A percentile compares a stretch with the other conserved stretches of the same genome.
Conservation (phyloP, 30 jellyfish, hydroid and myxozoan genomes). For the Turritopsis dohrnii region DNA sequence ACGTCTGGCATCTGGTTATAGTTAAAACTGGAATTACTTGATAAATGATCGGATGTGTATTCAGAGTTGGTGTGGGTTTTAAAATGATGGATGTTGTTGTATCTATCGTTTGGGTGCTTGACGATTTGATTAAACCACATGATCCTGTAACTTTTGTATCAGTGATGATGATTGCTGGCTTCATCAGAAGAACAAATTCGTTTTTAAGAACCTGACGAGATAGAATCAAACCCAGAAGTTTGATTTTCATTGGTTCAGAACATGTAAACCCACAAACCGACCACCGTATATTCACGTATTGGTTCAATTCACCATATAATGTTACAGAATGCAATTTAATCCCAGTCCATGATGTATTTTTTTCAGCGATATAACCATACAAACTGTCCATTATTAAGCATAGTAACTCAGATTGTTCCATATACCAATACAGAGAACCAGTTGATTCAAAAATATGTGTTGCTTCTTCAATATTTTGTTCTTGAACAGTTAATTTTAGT, state of each 20-base stretch:
- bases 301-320: neutral
- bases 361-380: neutral
- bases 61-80: slow-evolving; percentile 8
- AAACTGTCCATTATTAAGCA: neutral
- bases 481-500: neutral
- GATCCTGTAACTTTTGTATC: neutral
- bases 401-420: neutral
- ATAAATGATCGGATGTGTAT: slow-evolving; percentile 37
- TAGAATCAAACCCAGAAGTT: neutral
- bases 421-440: neutral
- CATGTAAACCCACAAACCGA: slow-evolving; percentile 1
- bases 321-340: slow-evolving; percentile 1
- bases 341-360: neutral
- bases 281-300: slow-evolving; percentile 4
- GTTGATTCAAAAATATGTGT: neutral
- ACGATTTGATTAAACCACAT: neutral
- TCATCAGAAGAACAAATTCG: neutral
- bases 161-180: neutral
- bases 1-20: neutral
- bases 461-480: neutral
- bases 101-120: neutral
- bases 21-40: slow-evolving; percentile 12
- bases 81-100: neutral
- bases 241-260: neutral
- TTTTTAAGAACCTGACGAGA: neutral